These are phyloP conservation scores for Boleophthalmus pectinirostris DNA, from an alignment of 2,113 vertebrate genomes.

Conservation along the genomic window DNA sequence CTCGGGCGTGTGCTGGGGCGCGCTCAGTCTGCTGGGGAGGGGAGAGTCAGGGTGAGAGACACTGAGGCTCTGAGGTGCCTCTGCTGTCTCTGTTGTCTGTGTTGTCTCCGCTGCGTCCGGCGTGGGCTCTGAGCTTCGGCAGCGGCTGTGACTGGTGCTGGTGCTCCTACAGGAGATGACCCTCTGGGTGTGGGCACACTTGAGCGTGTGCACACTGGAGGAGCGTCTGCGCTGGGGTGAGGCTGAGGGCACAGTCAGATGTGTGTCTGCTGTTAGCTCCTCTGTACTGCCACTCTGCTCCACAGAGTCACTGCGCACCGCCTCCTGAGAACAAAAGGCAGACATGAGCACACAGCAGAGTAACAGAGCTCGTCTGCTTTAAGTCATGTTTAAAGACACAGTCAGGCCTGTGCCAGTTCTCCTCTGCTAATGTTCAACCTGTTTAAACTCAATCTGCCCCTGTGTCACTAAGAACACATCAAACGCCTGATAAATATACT, in stretches of 20 bases:
- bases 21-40: slow-evolving; percentile 30
- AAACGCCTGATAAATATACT: too few relatives aligned
- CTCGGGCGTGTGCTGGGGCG: slow-evolving; percentile 37
- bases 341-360: background rate
- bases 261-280: slow-evolving; percentile 44
- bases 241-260: slow-evolving; percentile 44
- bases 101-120: slow-evolving; percentile 13
- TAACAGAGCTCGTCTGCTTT: too few relatives aligned
- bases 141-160: slow-evolving; percentile 57
- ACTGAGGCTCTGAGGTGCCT: slow-evolving; percentile 21
- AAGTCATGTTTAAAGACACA: too few relatives aligned
- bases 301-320: slow-evolving; percentile 63
- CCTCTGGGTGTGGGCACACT: slow-evolving; percentile 60
- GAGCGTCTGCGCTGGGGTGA: slow-evolving; percentile 53
- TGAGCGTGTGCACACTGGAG: slow-evolving; percentile 70
- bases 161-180: slow-evolving; percentile 66
- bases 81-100: slow-evolving; percentile 23
- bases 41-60: slow-evolving; percentile 38
- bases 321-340: slow-evolving; percentile 76
- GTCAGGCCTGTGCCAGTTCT: too few relatives aligned
- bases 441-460: too few relatives aligned
- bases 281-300: slow-evolving; percentile 68
- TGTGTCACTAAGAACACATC: too few relatives aligned
- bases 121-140: slow-evolving; percentile 26
- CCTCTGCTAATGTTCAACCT: too few relatives aligned